Evolutionary conservation across 2,888 invertebrate genomes (phyloP).

Genomic region (Dolomedes plantarius): DNA sequence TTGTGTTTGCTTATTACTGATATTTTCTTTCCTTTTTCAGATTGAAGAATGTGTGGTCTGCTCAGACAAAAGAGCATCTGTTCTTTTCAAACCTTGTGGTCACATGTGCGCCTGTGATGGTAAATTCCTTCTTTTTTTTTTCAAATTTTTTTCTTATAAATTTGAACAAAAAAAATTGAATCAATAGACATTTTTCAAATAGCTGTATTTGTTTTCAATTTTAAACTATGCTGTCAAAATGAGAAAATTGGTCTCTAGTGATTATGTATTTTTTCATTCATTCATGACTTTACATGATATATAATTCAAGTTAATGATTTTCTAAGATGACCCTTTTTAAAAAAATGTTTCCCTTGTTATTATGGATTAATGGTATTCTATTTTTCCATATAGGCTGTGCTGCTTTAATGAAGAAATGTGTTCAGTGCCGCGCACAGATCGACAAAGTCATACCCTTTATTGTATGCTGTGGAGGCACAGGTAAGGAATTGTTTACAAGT

Average conservation of each 20-base stretch:
- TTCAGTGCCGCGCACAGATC: slow-evolving; percentile 92
- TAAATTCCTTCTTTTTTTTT: slow-evolving; percentile 72
- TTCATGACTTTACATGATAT: no score
- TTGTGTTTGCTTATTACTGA: no score
- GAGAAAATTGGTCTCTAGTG: no score
- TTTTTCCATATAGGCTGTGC: slow-evolving; percentile 81
- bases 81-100: slow-evolving; percentile 95
- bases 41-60: slow-evolving; percentile 98
- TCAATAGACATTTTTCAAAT: no score
- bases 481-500: slow-evolving; percentile 30
- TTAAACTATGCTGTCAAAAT: no score
- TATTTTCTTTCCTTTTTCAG: slow-evolving; percentile 78
- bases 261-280: no score
- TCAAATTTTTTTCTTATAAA: background rate
- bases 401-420: slow-evolving; percentile 97
- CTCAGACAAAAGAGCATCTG: slow-evolving; percentile 93
- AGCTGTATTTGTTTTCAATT: background rate
- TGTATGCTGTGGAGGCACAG: slow-evolving; percentile 80
- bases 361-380: no score
- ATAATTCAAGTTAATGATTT: no score
- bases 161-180: no score
- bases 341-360: no score
- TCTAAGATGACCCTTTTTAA: no score
- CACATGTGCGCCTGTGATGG: slow-evolving; percentile 95
- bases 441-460: slow-evolving; percentile 80